Evolutionary conservation across 2,113 vertebrate species (phyloP).

Genomic region (Mustela lutreola): DNA sequence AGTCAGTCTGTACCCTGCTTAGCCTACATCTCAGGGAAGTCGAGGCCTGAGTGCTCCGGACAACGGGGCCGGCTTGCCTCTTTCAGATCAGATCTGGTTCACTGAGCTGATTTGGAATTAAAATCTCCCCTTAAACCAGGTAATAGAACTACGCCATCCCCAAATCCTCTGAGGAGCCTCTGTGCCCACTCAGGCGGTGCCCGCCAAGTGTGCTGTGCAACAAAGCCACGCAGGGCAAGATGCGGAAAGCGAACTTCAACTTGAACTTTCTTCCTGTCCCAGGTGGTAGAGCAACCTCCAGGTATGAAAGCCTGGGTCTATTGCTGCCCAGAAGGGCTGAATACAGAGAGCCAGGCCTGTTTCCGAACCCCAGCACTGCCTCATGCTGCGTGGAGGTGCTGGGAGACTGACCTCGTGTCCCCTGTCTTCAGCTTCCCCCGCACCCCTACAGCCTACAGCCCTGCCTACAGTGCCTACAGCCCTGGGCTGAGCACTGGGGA

Average conservation of each 20-base stretch:
- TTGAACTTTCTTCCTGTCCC: background rate
- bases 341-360: background rate
- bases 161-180: background rate
- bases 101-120: background rate
- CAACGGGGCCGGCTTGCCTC: background rate
- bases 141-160: too few relatives aligned
- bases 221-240: too few relatives aligned
- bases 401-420: background rate
- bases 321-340: accelerated
- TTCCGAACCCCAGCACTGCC: background rate
- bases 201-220: accelerated
- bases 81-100: background rate
- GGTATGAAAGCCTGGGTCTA: background rate
- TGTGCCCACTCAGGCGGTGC: background rate
- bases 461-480: too few relatives aligned
- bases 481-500: background rate
- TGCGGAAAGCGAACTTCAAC: background rate
- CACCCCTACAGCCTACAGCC: accelerated
- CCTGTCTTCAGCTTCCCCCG: background rate
- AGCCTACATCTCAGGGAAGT: background rate
- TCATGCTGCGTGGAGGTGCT: background rate
- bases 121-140: background rate
- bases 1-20: background rate
- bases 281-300: accelerated
- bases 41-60: background rate